Conservation (phyloP, 2,113 vertebrate species). For the Ahaetulla prasina region DNA sequence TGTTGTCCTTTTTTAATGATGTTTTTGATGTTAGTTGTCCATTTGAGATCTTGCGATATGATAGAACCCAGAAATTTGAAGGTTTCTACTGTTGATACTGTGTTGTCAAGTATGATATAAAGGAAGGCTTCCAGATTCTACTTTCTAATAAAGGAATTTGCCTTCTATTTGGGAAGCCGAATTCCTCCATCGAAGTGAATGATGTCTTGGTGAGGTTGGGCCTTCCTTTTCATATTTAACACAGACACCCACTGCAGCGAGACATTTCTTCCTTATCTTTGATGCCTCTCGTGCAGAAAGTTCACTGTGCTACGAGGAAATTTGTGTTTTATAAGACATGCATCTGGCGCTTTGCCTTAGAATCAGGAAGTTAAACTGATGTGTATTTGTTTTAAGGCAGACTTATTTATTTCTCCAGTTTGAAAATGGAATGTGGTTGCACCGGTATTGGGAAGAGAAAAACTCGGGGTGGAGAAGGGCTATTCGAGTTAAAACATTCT, state of each 20-base stretch:
- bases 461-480: background rate
- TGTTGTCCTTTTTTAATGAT: too few relatives aligned
- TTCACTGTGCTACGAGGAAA: background rate
- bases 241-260: background rate
- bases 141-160: background rate
- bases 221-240: background rate
- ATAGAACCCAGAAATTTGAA: too few relatives aligned
- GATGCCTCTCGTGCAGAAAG: background rate
- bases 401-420: background rate
- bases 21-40: too few relatives aligned
- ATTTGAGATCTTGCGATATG: too few relatives aligned
- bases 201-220: background rate
- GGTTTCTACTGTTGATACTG: too few relatives aligned
- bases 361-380: conserved; percentile 15
- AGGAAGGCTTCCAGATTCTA: background rate
- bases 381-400: background rate
- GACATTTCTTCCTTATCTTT: background rate
- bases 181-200: background rate
- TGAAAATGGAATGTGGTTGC: background rate
- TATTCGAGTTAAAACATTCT: background rate
- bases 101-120: too few relatives aligned
- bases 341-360: background rate
- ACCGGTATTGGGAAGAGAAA: background rate
- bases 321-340: background rate
- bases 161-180: background rate